These are phyloP conservation scores for Thripadectes ignobilis DNA, from an alignment of 2,797 vertebrate genomes.

Conservation along the genomic window DNA sequence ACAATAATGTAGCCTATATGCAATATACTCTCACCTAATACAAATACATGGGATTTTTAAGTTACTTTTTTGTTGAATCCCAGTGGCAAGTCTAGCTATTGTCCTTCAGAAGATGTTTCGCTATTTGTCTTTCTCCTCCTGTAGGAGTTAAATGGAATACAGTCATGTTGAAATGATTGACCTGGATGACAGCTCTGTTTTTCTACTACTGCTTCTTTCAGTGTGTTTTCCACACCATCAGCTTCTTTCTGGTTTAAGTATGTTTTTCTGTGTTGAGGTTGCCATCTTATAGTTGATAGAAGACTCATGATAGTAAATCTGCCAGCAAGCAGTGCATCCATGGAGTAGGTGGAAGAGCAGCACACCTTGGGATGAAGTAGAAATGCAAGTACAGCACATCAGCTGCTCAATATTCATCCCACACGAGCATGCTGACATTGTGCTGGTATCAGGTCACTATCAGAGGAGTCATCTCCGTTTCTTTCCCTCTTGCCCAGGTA, in stretches of 20 bases:
- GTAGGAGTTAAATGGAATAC: neutral
- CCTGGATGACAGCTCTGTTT: neutral
- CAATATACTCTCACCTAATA: neutral
- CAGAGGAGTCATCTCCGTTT: neutral
- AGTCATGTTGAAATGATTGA: neutral
- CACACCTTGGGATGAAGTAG: neutral
- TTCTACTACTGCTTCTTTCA: neutral
- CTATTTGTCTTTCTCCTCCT: neutral
- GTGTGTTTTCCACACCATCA: neutral
- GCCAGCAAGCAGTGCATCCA: neutral
- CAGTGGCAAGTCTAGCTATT: neutral
- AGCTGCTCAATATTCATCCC: neutral
- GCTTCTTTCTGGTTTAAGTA: neutral
- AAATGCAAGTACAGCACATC: neutral
- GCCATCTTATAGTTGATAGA: neutral
- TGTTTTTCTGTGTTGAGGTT: neutral
- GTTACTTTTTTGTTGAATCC: neutral
- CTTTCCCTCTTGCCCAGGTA: neutral
- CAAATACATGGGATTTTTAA: neutral
- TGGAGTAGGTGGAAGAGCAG: neutral
- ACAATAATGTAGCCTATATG: too few species aligned
- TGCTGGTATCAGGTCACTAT: neutral
- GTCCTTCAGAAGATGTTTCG: neutral
- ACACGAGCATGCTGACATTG: rapidly evolving
- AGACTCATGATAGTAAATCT: neutral